Conservation (phyloP, 2,113 vertebrate genomes). For the Corythornis cristatus region DNA sequence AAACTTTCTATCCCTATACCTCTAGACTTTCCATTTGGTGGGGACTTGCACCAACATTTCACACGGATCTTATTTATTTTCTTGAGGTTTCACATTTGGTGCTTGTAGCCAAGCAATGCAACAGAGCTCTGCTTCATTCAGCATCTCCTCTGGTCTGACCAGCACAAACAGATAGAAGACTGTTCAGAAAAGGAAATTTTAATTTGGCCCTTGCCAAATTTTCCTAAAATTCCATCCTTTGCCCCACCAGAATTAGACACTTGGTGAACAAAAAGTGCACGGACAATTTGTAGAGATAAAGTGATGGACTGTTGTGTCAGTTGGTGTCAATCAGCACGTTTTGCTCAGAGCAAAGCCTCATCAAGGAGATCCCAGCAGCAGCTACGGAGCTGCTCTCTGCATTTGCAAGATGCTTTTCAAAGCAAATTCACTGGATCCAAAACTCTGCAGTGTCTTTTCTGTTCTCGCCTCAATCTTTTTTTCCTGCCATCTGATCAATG, state of each 20-base stretch:
- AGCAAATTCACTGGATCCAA: background rate
- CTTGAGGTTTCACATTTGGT: background rate
- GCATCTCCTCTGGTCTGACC: background rate
- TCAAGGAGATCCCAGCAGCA: background rate
- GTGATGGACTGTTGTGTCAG: background rate
- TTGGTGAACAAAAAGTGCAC: background rate
- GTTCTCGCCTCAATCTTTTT: background rate
- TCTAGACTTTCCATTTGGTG: background rate
- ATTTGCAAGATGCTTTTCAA: background rate
- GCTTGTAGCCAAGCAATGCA: background rate
- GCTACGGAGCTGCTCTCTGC: background rate
- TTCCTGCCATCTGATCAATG: background rate
- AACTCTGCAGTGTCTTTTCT: background rate
- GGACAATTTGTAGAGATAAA: background rate
- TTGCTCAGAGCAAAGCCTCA: background rate
- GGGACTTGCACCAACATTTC: background rate
- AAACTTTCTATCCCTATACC: background rate
- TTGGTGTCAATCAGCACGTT: background rate
- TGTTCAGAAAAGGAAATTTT: background rate
- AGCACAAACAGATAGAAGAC: background rate
- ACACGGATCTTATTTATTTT: background rate
- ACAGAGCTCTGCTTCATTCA: background rate
- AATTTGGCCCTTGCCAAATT: background rate
- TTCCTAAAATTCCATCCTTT: background rate
- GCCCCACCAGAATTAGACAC: background rate